These are phyloP conservation scores for Tamandua tetradactyla DNA, from an alignment of 2,797 vertebrate genomes.

Conservation along the genomic window DNA sequence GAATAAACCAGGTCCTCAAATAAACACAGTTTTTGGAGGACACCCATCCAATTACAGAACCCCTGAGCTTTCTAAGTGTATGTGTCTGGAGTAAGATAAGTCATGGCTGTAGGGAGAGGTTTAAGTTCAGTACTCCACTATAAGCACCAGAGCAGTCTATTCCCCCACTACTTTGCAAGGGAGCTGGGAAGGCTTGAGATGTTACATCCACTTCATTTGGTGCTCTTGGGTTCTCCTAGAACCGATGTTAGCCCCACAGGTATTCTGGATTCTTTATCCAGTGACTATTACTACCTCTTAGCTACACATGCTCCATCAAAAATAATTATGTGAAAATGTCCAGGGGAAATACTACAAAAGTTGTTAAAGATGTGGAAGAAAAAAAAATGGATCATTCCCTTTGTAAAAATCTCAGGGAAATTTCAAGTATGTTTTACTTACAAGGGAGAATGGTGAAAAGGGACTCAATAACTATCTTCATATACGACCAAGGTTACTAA, in stretches of 20 bases:
- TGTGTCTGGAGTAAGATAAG: not conserved
- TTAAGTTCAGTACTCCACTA: not conserved
- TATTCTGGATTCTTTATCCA: not conserved
- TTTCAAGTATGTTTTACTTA: not conserved
- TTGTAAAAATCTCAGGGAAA: not conserved
- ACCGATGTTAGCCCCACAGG: not conserved
- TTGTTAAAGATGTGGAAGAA: too few species aligned
- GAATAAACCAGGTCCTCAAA: not conserved
- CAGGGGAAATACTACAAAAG: too few species aligned
- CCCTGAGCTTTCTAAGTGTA: not conserved
- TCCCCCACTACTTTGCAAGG: not conserved
- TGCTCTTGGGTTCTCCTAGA: not conserved
- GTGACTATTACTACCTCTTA: not conserved
- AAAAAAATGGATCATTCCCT: not conserved
- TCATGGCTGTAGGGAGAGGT: not conserved
- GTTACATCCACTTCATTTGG: not conserved
- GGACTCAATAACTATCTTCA: not conserved
- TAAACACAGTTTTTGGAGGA: not conserved
- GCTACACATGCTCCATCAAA: not conserved
- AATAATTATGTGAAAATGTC: too few species aligned
- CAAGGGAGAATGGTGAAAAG: not conserved
- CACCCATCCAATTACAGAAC: not conserved
- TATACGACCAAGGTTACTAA: not conserved
- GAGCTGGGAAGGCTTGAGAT: not conserved
- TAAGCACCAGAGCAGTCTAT: not conserved